Evolutionary conservation across 2,113 vertebrate species (phyloP).

Genomic region (Emydocephalus ijimae): DNA sequence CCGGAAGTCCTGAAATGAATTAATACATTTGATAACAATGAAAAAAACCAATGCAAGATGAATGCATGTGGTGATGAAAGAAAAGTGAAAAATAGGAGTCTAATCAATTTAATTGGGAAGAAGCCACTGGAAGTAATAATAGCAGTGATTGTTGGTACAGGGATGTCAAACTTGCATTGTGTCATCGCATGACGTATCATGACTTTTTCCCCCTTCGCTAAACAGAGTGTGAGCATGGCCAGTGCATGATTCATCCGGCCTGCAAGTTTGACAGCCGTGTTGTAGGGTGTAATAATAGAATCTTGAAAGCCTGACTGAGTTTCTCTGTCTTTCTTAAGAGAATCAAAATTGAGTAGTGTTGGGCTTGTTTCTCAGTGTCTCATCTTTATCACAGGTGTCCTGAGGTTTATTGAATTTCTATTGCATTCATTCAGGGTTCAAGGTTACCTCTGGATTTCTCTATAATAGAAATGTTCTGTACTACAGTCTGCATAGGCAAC

Average conservation of each 20-base stretch:
- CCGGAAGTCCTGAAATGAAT: too few relatives aligned
- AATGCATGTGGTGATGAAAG: neutral
- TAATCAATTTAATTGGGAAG: neutral
- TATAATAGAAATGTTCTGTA: neutral
- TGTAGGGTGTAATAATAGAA: neutral
- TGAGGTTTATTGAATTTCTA: neutral
- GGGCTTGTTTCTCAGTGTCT: neutral
- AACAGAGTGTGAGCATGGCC: too few relatives aligned
- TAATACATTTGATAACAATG: neutral
- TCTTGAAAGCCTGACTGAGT: neutral
- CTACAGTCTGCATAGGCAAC: neutral
- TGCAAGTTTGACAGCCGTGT: neutral
- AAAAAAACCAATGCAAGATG: neutral
- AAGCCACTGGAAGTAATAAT: neutral
- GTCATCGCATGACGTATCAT: too few relatives aligned
- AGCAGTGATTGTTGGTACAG: neutral
- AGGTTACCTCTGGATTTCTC: neutral
- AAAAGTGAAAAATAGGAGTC: neutral
- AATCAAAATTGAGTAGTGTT: neutral
- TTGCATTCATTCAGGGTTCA: neutral
- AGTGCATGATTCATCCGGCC: too few relatives aligned
- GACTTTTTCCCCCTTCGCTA: too few relatives aligned
- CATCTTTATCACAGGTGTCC: neutral
- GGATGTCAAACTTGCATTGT: too few relatives aligned
- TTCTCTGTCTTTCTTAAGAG: neutral